Base-by-base conservation (phyloP, 2,797 vertebrate genomes). In the Kryptolebias ocellatus region DNA sequence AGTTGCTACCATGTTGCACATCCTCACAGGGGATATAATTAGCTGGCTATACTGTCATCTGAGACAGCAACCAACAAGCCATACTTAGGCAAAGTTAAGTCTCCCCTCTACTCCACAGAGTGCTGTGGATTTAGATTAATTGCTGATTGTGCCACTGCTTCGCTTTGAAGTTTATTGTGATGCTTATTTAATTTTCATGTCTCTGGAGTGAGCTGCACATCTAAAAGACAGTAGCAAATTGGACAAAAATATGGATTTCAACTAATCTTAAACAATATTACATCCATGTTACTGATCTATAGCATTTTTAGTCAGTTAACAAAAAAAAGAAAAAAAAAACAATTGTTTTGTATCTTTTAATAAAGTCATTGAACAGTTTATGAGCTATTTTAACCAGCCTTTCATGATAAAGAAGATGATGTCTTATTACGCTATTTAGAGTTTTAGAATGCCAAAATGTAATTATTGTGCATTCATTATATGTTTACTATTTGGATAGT, bases 1-100 rank as follows among this genome's bases (percentile, higher is more conserved):
- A 73, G 79, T 76, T 70, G 79, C 87, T 87, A 88, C 83, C 80
- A 88, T 87, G 82, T 78, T 81, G 68, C 79, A 83, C 74, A 83
- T 85, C 83, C 78, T 83, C 84, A 74, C 80, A 76, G 31, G 65
- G 78, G 76, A 87, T 90, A 85, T 90, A 90, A 92, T 92, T 90
- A 92, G 84, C 84, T 31, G 53, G 71, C 67, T 79, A 61, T 70
- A 76, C 76, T 83, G 83, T 86, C 83, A 73, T 80, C 75, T 64
- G 46, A 78, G 78, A 65, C 52, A 74, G 64, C 79, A 76, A 85
- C 65, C 64, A 54, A 69, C 67, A 69, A 64, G 57, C 61, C 70
- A 54, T 31, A 58, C 53, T 45, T 44, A 62, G 46, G 67, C 73
- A 29, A 29, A 66, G 72, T n/a, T 1, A 77, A 72, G 51, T 74